Evolutionary conservation across 2,797 vertebrate genomes (phyloP).

Genomic region (Fratercula arctica): DNA sequence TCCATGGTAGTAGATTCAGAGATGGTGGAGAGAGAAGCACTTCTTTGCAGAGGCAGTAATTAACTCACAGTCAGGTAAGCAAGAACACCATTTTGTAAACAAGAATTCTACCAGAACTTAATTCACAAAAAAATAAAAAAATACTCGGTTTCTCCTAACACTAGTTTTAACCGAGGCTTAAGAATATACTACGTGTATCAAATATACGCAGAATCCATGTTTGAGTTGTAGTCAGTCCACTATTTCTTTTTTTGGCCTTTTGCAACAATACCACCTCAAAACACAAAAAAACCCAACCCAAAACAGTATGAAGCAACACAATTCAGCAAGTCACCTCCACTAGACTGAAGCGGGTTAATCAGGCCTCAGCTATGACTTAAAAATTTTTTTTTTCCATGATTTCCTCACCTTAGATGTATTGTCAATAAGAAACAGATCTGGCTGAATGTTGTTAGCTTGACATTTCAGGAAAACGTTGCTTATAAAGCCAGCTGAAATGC

Average conservation of each 20-base stretch:
- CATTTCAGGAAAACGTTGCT: not conserved
- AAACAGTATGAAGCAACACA: not conserved
- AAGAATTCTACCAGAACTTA: not conserved
- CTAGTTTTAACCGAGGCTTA: not conserved
- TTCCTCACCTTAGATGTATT: conserved; percentile 15
- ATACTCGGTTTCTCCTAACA: not conserved
- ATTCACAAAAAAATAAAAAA: not conserved
- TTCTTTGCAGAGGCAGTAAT: not conserved
- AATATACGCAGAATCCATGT: not conserved
- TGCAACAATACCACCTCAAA: not conserved
- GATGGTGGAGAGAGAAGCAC: not conserved
- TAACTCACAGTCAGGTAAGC: not conserved
- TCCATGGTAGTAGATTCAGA: not conserved
- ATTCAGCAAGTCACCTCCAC: not conserved
- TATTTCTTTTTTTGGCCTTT: not conserved
- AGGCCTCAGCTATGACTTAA: not conserved
- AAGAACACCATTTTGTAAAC: not conserved
- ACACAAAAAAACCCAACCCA: not conserved
- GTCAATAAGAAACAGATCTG: conserved; percentile 19
- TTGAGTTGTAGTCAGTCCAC: not conserved
- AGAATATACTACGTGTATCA: not conserved
- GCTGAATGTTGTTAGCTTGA: conserved; percentile 29
- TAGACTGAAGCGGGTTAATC: not conserved
- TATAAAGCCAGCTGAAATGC: not conserved
- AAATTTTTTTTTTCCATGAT: conserved; percentile 1